phyloP scores from a whole-genome alignment of 2,113 vertebrate species.

The Chamaetylas fuelleborni region DNA sequence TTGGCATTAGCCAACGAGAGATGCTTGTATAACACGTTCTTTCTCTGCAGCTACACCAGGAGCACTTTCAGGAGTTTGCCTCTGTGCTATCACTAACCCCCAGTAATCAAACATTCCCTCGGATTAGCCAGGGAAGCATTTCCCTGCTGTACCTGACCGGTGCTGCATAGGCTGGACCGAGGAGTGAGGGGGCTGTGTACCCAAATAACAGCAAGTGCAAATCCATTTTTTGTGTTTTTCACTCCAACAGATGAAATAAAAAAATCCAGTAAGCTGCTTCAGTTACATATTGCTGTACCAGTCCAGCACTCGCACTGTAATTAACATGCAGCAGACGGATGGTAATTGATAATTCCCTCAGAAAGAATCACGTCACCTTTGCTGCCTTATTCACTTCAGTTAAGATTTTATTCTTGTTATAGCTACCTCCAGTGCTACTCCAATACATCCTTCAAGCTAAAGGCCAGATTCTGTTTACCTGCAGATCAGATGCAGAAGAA shows the following conservation, averaged over 20 bases:
- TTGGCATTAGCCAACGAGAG: not conserved
- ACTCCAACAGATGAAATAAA: not conserved
- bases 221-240: not conserved
- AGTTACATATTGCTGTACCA: not conserved
- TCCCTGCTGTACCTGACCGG: not conserved
- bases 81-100: not conserved
- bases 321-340: not conserved
- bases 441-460: not conserved
- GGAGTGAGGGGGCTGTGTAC: not conserved
- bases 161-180: not conserved
- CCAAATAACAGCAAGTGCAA: not conserved
- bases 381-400: not conserved
- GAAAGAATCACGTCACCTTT: not conserved
- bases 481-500: not conserved
- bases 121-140: accelerated
- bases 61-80: not conserved
- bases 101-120: not conserved
- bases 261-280: not conserved
- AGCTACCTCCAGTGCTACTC: not conserved
- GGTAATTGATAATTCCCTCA: not conserved
- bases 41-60: not conserved
- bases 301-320: not conserved
- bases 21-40: not conserved
- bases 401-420: not conserved
- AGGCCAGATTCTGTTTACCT: not conserved